phyloP scores from a whole-genome alignment of 2,888 invertebrate species.

The Atrina japonica region DNA sequence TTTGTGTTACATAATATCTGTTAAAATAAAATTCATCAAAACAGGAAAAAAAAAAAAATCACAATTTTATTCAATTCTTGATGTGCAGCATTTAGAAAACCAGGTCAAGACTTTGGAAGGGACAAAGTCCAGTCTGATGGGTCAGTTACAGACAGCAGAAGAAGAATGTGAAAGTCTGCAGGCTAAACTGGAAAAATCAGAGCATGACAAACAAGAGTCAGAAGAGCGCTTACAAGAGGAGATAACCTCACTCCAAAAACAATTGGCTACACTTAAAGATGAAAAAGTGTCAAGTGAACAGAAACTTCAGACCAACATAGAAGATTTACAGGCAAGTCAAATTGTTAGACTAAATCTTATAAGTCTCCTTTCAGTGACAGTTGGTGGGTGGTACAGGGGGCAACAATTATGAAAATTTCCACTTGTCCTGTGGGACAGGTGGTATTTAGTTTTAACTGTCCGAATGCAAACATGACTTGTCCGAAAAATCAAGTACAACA shows the following conservation, averaged over 20 bases:
- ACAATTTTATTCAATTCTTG: too few relatives aligned
- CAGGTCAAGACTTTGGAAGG: slow-evolving; percentile 75
- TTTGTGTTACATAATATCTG: too few relatives aligned
- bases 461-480: too few relatives aligned
- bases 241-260: slow-evolving; percentile 51
- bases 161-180: slow-evolving; percentile 46
- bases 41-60: too few relatives aligned
- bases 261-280: slow-evolving; percentile 55
- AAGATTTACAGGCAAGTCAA: slow-evolving; percentile 53
- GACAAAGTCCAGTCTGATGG: slow-evolving; percentile 62
- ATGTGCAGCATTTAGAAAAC: slow-evolving; percentile 74
- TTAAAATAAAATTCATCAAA: too few relatives aligned
- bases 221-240: slow-evolving; percentile 57
- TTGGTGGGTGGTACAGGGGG: too few relatives aligned
- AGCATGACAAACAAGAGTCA: slow-evolving; percentile 50
- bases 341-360: too few relatives aligned
- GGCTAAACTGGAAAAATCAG: slow-evolving; percentile 45
- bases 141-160: slow-evolving; percentile 53
- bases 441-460: too few relatives aligned
- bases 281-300: slow-evolving; percentile 54
- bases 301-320: slow-evolving; percentile 56
- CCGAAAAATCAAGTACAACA: too few relatives aligned
- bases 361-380: too few relatives aligned
- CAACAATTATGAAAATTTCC: too few relatives aligned
- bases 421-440: too few relatives aligned